Evolutionary conservation across 2,888 invertebrate species (phyloP).

Genomic region (Metacarcinus magister): DNA sequence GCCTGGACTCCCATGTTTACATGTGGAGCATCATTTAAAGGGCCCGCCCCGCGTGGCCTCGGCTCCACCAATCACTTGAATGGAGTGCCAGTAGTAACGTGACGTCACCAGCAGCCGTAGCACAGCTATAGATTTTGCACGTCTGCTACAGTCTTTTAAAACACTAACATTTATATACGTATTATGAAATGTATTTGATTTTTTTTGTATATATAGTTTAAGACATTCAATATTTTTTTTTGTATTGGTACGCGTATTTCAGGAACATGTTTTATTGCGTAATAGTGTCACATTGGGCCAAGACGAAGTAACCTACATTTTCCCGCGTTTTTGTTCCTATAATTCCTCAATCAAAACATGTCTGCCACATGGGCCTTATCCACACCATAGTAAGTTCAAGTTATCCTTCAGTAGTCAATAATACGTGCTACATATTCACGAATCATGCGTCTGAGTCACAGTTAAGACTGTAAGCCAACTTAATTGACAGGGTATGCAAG

Average conservation of each 20-base stretch:
- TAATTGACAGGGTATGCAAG: not conserved
- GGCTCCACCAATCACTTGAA: conserved; percentile 76
- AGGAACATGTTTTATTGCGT: not conserved
- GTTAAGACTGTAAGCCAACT: conserved; percentile 32
- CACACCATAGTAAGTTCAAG: conserved; percentile 69
- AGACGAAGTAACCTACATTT: conserved; percentile 81
- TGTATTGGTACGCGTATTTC: not conserved
- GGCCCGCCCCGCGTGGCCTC: conserved; percentile 13
- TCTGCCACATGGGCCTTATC: conserved; percentile 80
- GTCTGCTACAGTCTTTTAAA: conserved; percentile 65
- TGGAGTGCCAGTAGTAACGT: conserved; percentile 76
- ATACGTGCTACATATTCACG: not conserved
- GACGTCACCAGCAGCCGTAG: conserved; percentile 76
- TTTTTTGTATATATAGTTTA: not conserved
- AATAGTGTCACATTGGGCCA: conserved; percentile 29
- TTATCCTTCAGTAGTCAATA: conserved; percentile 55
- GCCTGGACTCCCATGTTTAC: not conserved
- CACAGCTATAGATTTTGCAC: conserved; percentile 51
- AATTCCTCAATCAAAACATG: conserved; percentile 81
- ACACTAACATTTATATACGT: not conserved
- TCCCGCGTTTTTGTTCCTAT: conserved; percentile 81
- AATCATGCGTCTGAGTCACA: not conserved
- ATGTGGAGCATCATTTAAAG: not conserved
- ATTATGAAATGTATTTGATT: not conserved
- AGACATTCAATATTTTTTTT: not conserved